phyloP scores from a whole-genome alignment of 2,888 invertebrate species.

The Agapetus fuscipes region DNA sequence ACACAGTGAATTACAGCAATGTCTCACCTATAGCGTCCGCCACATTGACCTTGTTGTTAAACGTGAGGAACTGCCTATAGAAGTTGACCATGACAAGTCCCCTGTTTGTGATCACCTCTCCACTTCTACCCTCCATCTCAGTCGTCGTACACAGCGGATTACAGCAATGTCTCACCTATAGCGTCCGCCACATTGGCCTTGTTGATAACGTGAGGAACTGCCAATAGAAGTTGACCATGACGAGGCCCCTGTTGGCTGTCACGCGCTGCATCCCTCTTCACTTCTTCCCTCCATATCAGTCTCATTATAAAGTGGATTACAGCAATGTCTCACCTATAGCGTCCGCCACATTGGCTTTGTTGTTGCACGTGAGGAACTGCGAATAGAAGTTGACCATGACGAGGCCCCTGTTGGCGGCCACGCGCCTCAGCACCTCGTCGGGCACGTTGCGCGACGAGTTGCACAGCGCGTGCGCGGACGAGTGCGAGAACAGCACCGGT shows the following conservation, averaged over 20 bases:
- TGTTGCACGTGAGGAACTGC: slow-evolving; percentile 52
- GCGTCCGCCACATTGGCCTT: slow-evolving; percentile 55
- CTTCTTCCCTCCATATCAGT: no score
- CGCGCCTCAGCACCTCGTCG: slow-evolving; percentile 51
- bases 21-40: slow-evolving; percentile 59
- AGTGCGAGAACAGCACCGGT: slow-evolving; percentile 67
- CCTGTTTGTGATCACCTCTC: no score
- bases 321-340: slow-evolving; percentile 53
- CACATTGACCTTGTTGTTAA: slow-evolving; percentile 51
- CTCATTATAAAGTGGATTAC: no score
- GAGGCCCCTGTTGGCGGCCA: slow-evolving; percentile 56
- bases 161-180: slow-evolving; percentile 58
- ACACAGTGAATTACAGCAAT: no score
- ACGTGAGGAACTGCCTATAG: slow-evolving; percentile 55
- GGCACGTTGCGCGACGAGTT: slow-evolving; percentile 60
- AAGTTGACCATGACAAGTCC: slow-evolving; percentile 69
- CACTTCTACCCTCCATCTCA: no score
- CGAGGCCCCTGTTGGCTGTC: slow-evolving; percentile 55
- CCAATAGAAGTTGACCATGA: slow-evolving; percentile 66
- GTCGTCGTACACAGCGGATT: no score
- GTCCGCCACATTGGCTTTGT: slow-evolving; percentile 52
- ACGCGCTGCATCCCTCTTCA: slow-evolving; percentile 50
- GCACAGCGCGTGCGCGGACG: slow-evolving; percentile 58
- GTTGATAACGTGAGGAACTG: slow-evolving; percentile 52
- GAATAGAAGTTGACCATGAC: slow-evolving; percentile 68